Conservation (phyloP, 2,888 invertebrate genomes). For the Petrolisthes manimaculis region DNA sequence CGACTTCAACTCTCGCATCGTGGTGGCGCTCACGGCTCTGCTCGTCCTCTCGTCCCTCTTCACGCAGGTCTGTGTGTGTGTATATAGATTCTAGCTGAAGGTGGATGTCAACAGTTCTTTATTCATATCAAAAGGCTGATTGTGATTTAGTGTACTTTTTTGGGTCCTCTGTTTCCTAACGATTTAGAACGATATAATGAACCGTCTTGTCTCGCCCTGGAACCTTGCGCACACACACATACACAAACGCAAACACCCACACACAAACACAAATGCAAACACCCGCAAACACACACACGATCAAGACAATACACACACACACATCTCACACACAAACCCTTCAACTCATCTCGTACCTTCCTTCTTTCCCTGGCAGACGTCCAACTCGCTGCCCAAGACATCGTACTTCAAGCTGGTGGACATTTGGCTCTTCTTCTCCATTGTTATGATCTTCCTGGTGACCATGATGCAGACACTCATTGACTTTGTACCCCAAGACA, state of each 20-base stretch:
- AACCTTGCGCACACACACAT: neutral
- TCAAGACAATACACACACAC: neutral
- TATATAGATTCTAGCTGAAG: neutral
- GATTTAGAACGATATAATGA: neutral
- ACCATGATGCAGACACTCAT: constrained; percentile 60
- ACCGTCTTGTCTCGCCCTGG: neutral
- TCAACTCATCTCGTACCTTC: neutral
- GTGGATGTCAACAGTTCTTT: no score
- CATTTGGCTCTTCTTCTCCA: constrained; percentile 86
- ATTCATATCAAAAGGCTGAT: neutral
- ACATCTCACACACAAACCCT: neutral
- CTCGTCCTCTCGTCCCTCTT: constrained; percentile 58
- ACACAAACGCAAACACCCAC: no score
- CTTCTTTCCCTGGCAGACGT: constrained; percentile 16
- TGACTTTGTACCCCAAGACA: constrained; percentile 23
- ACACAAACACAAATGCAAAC: no score
- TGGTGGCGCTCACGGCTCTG: constrained; percentile 59
- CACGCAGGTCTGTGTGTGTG: constrained; percentile 48
- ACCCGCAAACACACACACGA: no score
- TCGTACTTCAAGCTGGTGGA: constrained; percentile 91
- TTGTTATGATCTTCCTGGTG: constrained; percentile 62
- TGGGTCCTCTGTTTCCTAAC: neutral
- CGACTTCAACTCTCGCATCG: constrained; percentile 77
- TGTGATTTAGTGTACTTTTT: neutral
- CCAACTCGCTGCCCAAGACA: constrained; percentile 77